Evolutionary conservation across 2,113 vertebrate species (phyloP), one percentile per base, ranked within the genome.

Genomic region (Sterrhoptilus dennistouni): DNA sequence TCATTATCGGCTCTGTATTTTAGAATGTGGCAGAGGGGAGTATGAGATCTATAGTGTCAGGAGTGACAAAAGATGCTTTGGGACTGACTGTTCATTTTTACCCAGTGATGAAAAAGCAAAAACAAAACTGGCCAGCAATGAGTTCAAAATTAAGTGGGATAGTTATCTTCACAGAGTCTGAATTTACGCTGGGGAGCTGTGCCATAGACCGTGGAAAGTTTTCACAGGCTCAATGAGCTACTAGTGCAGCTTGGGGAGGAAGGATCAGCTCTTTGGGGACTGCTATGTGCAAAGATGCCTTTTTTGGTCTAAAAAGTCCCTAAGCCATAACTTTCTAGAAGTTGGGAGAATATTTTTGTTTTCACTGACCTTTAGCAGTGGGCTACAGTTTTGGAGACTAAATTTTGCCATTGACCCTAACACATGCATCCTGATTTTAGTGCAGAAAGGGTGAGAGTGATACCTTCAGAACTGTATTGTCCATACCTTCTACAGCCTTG

Each of bases 261-360:
- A 70, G 38, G 10, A 17, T 14, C 53, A 83, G 66, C 28, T 93
- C 79, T 83, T 44, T 47, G 49, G 66, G 66, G 35, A 90, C 65
- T 76, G 53, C 49, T 90, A 8, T 6, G 1, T 76, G 70, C 70
- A 79, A 79, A 95, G 49, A 85, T 56, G 75, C 83, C 78, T 90
- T 92, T 94, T 96, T 94, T 76, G 36, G 83, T 57, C 52, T 89
- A 93, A 49, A 74, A 86, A 33, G 54, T 87, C 69, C 35, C 33
- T 42, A 33, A 89, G 50, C 12, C 1, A 0, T 36, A 75, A 47
- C 31, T 94, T 89, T 87, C 60, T 61, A 56, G 54, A 77, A 72
- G 49, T 22, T 90, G 21, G 53, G 82, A 90, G 61, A 83, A 35
- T 90, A 65, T 87, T 87, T 94, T 94, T 93, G 57, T 79, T 50